Percentiles rank a stretch among this genome's conserved stretches.
Conservation (phyloP, 2,888 invertebrate species). For the Drosophila birchii region DNA sequence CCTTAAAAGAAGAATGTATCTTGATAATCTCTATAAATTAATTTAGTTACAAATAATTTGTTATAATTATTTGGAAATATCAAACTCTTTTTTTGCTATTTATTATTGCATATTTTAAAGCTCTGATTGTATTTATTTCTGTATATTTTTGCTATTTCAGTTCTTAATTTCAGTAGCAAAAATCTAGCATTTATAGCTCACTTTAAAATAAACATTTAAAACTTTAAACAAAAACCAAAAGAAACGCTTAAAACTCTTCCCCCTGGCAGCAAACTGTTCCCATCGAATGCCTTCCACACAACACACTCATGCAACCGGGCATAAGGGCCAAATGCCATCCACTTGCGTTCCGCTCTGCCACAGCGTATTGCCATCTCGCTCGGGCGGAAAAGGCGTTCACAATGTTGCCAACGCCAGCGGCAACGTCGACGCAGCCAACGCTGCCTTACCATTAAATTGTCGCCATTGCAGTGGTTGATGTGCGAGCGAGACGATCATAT, state of each 20-base stretch:
- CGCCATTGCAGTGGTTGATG: slow-evolving; percentile 74
- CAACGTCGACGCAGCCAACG: slow-evolving; percentile 44
- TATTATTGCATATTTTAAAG: too few species aligned
- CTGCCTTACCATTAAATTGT: slow-evolving; percentile 60
- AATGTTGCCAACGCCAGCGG: slow-evolving; percentile 27
- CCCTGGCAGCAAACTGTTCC: slow-evolving; percentile 48
- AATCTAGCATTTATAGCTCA: too few species aligned
- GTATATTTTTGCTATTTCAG: too few species aligned
- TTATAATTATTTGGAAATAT: too few species aligned
- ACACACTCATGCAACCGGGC: background rate
- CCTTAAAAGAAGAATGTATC: background rate
- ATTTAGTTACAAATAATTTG: too few species aligned
- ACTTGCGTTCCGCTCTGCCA: background rate
- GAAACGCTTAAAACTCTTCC: slow-evolving; percentile 3
- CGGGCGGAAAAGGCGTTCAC: slow-evolving; percentile 51
- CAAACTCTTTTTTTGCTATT: background rate
- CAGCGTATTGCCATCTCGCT: slow-evolving; percentile 47
- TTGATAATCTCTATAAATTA: too few species aligned
- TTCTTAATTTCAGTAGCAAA: too few species aligned
- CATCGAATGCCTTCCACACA: slow-evolving; percentile 11
- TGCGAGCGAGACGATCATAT: slow-evolving; percentile 57
- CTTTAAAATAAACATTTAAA: background rate
- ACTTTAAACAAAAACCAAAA: background rate
- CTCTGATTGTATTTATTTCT: too few species aligned
- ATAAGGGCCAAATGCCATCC: background rate